Conservation (phyloP, 1,140 invertebrate genomes). For the Calliphora vicina region DNA sequence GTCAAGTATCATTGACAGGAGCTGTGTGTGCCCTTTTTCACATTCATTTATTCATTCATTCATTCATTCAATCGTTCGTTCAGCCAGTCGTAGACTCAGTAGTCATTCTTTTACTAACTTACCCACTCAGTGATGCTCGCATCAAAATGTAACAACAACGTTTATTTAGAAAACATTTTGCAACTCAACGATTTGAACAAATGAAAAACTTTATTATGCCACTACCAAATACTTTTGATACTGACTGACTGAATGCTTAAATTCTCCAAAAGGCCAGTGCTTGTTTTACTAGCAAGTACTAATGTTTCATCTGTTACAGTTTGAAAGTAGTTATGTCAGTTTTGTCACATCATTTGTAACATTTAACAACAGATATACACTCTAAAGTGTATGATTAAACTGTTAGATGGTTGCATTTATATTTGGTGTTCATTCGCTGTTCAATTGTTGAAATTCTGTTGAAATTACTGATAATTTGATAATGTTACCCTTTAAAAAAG, state of each 20-base stretch:
- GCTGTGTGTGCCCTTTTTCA: conserved; percentile 15
- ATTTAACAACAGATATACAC: too few species aligned
- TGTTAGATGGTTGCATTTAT: too few species aligned
- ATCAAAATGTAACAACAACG: not conserved
- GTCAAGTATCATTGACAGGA: conserved; percentile 34
- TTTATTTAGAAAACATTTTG: not conserved
- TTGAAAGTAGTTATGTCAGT: too few species aligned
- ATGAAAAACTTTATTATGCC: conserved; percentile 18
- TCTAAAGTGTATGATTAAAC: too few species aligned
- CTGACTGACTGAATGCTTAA: not conserved
- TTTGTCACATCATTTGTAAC: too few species aligned
- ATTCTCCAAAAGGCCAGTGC: too few species aligned
- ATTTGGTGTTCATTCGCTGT: too few species aligned
- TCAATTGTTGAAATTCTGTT: too few species aligned
- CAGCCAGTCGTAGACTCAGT: not conserved
- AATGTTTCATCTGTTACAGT: too few species aligned
- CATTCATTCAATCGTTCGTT: not conserved
- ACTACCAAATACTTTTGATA: not conserved
- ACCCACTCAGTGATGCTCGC: not conserved
- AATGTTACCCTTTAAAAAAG: too few species aligned
- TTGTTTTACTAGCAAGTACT: too few species aligned
- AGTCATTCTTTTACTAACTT: not conserved
- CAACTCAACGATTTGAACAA: conserved; percentile 9
- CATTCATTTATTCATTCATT: not conserved
- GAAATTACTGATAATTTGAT: too few species aligned